Percentiles rank a stretch among this genome's conserved stretches.
phyloP scores from a whole-genome alignment of 2,797 vertebrate genomes.

The Gymnodraco acuticeps region DNA sequence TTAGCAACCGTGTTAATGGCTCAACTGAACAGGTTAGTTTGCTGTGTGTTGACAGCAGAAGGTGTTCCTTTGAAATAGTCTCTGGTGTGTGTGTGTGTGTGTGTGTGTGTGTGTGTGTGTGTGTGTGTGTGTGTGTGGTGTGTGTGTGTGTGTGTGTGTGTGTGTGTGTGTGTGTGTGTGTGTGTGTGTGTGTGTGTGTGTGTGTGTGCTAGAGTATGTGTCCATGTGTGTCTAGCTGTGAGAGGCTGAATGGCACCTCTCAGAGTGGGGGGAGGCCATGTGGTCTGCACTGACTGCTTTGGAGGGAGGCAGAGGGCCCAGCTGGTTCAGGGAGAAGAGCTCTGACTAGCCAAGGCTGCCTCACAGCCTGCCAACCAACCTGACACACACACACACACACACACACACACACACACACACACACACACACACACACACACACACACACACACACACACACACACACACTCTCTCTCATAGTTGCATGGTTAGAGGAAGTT shows the following conservation, averaged over 20 bases:
- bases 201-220: slow-evolving; percentile 11
- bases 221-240: slow-evolving; percentile 47
- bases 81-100: neutral
- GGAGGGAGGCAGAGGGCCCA: slow-evolving; percentile 82
- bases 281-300: slow-evolving; percentile 75
- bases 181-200: slow-evolving; percentile 7
- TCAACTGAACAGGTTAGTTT: slow-evolving; percentile 33
- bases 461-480: slow-evolving; percentile 55
- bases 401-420: slow-evolving; percentile 49
- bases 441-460: slow-evolving; percentile 42
- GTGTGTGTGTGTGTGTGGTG: too few relatives aligned
- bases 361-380: slow-evolving; percentile 74
- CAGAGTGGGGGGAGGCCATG: slow-evolving; percentile 77
- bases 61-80: slow-evolving; percentile 43
- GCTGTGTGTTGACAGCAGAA: slow-evolving; percentile 35
- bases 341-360: slow-evolving; percentile 75
- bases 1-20: neutral
- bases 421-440: slow-evolving; percentile 37
- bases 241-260: slow-evolving; percentile 72
- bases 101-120: too few relatives aligned
- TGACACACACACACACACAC: slow-evolving; percentile 62
- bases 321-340: slow-evolving; percentile 82
- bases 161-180: too few relatives aligned
- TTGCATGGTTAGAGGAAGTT: slow-evolving; percentile 32
- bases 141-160: too few relatives aligned